Conservation (phyloP, 2,888 invertebrate genomes). For the Diabrotica balteata region DNA sequence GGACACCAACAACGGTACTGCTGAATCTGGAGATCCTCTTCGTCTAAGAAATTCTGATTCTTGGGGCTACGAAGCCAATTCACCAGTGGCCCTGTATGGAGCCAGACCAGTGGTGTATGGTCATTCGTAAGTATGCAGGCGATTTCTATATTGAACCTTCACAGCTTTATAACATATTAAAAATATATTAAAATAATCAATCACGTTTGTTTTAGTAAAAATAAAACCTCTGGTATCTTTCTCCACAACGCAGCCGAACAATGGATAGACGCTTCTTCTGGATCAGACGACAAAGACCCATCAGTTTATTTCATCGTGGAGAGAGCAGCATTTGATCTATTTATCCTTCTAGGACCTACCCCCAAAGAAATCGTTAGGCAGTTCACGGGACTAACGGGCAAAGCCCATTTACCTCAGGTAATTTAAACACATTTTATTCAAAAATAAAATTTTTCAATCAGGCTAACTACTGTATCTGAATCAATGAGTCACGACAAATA, state of each 20-base stretch:
- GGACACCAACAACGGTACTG: constrained; percentile 71
- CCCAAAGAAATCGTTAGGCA: constrained; percentile 86
- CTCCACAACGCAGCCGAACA: constrained; percentile 94
- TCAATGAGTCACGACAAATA: too few relatives aligned
- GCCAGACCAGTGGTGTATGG: constrained; percentile 89
- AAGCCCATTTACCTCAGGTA: constrained; percentile 75
- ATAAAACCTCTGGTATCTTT: constrained; percentile 40
- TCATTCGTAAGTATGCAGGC: constrained; percentile 71
- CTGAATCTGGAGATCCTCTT: constrained; percentile 77
- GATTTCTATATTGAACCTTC: too few relatives aligned
- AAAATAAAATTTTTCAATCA: too few relatives aligned
- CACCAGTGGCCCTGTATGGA: constrained; percentile 71
- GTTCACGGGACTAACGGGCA: constrained; percentile 86
- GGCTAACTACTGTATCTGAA: too few relatives aligned
- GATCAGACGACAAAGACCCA: constrained; percentile 55
- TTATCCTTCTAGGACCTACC: constrained; percentile 85
- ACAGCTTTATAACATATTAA: too few relatives aligned
- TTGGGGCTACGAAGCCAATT: constrained; percentile 84
- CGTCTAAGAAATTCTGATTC: constrained; percentile 88
- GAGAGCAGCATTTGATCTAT: constrained; percentile 90
- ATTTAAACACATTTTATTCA: neutral
- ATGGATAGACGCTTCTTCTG: constrained; percentile 82
- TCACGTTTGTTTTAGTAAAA: constrained; percentile 18
- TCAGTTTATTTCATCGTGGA: constrained; percentile 92
- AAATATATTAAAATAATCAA: neutral